Conservation (phyloP, 2,113 vertebrate genomes). For the Daphoenositta chrysoptera region DNA sequence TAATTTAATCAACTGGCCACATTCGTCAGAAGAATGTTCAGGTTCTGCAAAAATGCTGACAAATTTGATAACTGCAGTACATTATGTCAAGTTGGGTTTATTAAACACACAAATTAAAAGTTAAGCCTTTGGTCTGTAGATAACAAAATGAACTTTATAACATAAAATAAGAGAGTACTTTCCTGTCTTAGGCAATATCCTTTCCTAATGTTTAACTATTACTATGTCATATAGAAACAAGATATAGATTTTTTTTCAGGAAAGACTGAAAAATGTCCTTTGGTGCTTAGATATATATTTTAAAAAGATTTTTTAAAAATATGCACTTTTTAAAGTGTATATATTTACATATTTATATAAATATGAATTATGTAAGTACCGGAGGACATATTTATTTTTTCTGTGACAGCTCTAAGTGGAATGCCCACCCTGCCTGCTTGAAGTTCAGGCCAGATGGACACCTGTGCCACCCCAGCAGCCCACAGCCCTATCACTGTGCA, state of each 20-base stretch:
- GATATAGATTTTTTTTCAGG: not conserved
- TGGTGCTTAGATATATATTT: not conserved
- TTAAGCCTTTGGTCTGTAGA: not conserved
- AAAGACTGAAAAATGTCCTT: not conserved
- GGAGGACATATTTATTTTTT: not conserved
- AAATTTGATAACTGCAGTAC: not conserved
- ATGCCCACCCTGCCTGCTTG: not conserved
- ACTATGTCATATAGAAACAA: not conserved
- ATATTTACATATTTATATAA: not conserved
- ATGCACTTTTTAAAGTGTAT: not conserved
- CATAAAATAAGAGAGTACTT: not conserved
- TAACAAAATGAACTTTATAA: not conserved
- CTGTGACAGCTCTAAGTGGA: not conserved
- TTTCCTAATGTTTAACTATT: not conserved
- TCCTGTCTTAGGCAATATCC: not conserved
- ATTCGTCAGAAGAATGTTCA: not conserved
- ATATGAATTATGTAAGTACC: not conserved
- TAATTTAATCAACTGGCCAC: not conserved
- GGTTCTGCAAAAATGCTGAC: not conserved
- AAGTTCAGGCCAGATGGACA: not conserved
- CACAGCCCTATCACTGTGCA: not conserved
- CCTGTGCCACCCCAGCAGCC: not conserved
- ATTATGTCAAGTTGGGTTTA: not conserved
- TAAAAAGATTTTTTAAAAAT: not conserved
- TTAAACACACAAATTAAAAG: not conserved